phyloP scores from a whole-genome alignment of 2,797 vertebrate species.

The Luscinia megarhynchos region DNA sequence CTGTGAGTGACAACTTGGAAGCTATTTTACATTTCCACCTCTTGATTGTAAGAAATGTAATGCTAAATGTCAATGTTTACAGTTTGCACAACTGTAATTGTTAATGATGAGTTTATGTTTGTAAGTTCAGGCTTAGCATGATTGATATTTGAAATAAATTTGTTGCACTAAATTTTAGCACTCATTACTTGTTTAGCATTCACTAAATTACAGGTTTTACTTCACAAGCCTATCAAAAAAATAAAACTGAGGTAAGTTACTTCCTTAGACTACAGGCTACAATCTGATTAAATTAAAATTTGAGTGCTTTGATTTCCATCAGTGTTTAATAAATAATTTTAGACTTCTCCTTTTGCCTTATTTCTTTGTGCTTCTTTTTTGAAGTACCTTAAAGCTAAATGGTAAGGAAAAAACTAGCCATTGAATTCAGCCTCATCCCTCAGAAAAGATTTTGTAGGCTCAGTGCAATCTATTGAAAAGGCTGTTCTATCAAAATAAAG shows the following conservation, averaged over 20 bases:
- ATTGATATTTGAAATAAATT: constrained; percentile 22
- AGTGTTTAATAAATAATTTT: neutral
- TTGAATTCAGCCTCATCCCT: neutral
- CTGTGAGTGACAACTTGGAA: neutral
- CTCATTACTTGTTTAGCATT: neutral
- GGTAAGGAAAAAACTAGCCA: neutral
- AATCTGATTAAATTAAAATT: constrained; percentile 1
- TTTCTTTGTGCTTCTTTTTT: neutral
- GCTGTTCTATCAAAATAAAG: neutral
- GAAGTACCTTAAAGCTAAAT: neutral
- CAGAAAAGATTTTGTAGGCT: neutral
- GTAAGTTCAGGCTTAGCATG: neutral
- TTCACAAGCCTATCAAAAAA: neutral
- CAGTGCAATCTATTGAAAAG: neutral
- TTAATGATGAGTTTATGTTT: neutral
- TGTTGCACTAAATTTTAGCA: neutral
- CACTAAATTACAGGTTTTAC: constrained; percentile 11
- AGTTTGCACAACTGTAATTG: constrained; percentile 4
- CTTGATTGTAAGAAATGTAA: neutral
- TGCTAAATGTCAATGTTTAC: neutral
- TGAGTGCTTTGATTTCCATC: neutral
- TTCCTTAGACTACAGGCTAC: neutral
- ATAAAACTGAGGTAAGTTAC: neutral
- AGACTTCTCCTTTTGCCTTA: neutral
- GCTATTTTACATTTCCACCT: neutral